Evolutionary conservation across 2,888 invertebrate species (phyloP).

Genomic region (Dysmachus trigonus): DNA sequence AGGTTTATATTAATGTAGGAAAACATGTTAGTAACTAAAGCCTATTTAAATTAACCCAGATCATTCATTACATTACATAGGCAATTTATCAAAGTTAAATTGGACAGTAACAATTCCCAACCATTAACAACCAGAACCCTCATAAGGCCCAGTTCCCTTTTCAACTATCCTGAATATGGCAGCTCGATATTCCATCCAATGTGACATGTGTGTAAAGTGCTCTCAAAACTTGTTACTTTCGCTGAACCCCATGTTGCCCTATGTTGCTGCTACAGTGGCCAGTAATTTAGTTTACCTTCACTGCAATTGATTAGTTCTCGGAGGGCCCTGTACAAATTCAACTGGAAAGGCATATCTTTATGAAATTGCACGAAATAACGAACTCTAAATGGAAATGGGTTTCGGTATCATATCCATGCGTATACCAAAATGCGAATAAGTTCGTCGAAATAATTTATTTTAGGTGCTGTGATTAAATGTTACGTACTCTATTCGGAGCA

Average conservation of each 20-base stretch:
- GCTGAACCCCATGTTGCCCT: neutral
- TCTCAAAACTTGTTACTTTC: neutral
- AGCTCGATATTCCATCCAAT: neutral
- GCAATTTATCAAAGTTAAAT: neutral
- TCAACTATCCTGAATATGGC: neutral
- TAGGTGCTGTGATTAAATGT: neutral
- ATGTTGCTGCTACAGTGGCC: neutral
- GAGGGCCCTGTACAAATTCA: neutral
- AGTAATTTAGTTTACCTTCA: neutral
- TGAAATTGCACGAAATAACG: neutral
- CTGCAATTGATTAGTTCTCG: neutral
- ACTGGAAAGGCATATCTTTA: neutral
- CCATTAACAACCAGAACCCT: neutral
- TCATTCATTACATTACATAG: neutral
- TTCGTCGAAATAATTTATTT: neutral
- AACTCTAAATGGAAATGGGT: neutral
- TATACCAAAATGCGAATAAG: neutral
- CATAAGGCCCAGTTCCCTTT: neutral
- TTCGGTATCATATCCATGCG: neutral
- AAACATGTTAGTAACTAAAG: neutral
- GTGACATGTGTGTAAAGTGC: neutral
- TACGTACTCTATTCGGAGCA: neutral
- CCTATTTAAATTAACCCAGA: neutral
- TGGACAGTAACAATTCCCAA: neutral
- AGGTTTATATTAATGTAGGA: neutral